Percentiles rank a stretch among this genome's conserved stretches.
phyloP scores from a whole-genome alignment of 1,140 invertebrate species.

The Cheumatopsyche charites region DNA sequence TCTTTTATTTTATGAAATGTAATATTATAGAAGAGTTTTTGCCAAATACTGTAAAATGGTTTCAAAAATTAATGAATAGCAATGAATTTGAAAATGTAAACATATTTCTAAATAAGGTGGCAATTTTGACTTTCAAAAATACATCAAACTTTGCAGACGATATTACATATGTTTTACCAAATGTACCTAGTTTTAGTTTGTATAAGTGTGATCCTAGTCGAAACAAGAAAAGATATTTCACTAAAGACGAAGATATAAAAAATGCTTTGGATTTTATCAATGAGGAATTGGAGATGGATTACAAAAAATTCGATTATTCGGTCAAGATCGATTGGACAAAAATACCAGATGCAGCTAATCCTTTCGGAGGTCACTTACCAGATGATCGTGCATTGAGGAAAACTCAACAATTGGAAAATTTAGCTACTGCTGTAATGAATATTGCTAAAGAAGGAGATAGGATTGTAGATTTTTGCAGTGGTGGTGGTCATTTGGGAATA shows the following conservation, averaged over 20 bases:
- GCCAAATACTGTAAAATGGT: slow-evolving; percentile 74
- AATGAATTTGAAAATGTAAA: slow-evolving; percentile 51
- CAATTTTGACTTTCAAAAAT: not conserved
- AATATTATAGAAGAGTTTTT: slow-evolving; percentile 61
- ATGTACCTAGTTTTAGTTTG: slow-evolving; percentile 67
- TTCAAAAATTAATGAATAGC: slow-evolving; percentile 59
- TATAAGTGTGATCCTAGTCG: slow-evolving; percentile 81
- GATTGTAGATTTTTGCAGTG: slow-evolving; percentile 95
- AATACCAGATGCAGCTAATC: slow-evolving; percentile 76
- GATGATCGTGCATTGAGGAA: slow-evolving; percentile 76
- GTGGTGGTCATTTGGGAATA: slow-evolving; percentile 91
- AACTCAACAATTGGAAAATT: slow-evolving; percentile 87
- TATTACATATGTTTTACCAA: slow-evolving; percentile 49
- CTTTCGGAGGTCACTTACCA: slow-evolving; percentile 79
- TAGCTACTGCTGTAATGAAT: slow-evolving; percentile 78
- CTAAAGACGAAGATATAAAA: slow-evolving; percentile 76
- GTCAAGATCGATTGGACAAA: slow-evolving; percentile 65
- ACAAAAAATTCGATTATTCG: slow-evolving; percentile 47
- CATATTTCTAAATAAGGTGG: slow-evolving; percentile 42
- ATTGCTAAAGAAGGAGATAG: slow-evolving; percentile 66
- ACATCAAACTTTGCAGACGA: not conserved
- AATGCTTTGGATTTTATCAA: slow-evolving; percentile 60
- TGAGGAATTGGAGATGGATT: slow-evolving; percentile 55
- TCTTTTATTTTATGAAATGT: slow-evolving; percentile 63
- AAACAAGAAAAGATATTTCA: slow-evolving; percentile 76